Percentiles rank a stretch among this genome's conserved stretches.
Conservation (phyloP, 2,888 invertebrate species). For the Tenthredo distinguenda region DNA sequence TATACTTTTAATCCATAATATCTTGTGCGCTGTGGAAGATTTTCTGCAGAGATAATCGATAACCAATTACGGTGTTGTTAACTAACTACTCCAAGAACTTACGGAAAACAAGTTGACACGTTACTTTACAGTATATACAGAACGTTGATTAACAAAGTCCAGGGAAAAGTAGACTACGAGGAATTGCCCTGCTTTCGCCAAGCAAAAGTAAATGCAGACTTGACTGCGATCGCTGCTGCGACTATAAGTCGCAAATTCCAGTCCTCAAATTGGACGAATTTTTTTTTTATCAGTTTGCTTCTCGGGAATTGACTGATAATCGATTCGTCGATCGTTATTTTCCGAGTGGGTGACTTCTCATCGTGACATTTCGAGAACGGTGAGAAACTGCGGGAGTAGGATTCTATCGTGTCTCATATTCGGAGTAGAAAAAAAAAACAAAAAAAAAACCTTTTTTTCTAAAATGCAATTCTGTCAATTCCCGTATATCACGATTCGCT, state of each 20-base stretch:
- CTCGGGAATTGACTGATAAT: not conserved
- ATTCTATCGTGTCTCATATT: not conserved
- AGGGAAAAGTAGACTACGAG: slow-evolving; percentile 24
- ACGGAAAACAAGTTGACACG: slow-evolving; percentile 1
- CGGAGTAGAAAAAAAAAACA: not conserved
- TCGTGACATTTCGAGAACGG: not conserved
- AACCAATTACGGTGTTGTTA: not conserved
- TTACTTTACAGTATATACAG: not conserved
- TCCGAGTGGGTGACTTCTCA: not conserved
- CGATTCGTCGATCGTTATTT: not conserved
- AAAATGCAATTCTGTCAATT: not conserved
- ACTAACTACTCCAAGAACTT: not conserved
- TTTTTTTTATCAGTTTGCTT: not conserved
- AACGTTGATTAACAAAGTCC: slow-evolving; percentile 22
- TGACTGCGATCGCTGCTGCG: not conserved
- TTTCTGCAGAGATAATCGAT: not conserved
- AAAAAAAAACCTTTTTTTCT: not conserved
- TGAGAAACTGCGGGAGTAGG: not conserved
- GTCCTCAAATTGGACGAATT: not conserved
- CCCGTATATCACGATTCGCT: slow-evolving; percentile 18
- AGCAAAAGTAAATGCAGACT: slow-evolving; percentile 27
- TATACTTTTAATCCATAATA: not conserved
- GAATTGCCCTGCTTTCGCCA: slow-evolving; percentile 46
- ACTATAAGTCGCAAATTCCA: not conserved
- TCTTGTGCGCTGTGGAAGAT: not conserved